These are phyloP conservation scores for Brachionus sp. DNA, from an alignment of 1,140 invertebrate species.

Conservation along the genomic window DNA sequence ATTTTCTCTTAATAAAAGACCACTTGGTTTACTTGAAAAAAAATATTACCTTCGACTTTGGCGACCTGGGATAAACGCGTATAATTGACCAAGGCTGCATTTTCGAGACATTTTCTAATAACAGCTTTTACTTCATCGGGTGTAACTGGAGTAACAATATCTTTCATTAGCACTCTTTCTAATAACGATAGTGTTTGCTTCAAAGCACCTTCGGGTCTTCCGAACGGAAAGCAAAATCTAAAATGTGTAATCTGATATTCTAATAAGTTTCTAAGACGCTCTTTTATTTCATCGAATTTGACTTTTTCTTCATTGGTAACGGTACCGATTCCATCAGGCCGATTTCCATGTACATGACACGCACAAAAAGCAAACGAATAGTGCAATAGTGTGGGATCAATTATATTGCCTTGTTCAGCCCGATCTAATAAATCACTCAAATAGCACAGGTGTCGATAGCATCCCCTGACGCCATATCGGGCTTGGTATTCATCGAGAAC, in stretches of 20 bases:
- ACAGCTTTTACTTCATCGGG: conserved; percentile 90
- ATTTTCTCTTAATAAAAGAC: not conserved
- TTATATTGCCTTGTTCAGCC: conserved; percentile 87
- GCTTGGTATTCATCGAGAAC: conserved; percentile 97
- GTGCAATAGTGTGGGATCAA: conserved; percentile 96
- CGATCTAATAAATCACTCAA: conserved; percentile 90
- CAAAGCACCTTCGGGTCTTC: conserved; percentile 89
- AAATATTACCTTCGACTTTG: conserved; percentile 82
- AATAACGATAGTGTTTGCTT: conserved; percentile 92
- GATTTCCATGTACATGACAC: conserved; percentile 72
- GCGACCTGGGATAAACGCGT: conserved; percentile 90
- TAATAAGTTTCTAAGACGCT: conserved; percentile 80
- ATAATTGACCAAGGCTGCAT: conserved; percentile 95
- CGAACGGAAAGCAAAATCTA: conserved; percentile 96
- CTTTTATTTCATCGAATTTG: conserved; percentile 94
- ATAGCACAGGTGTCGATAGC: conserved; percentile 91
- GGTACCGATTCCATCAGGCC: conserved; percentile 66
- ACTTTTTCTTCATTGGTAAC: conserved; percentile 96
- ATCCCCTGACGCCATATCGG: conserved; percentile 90
- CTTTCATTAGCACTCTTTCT: conserved; percentile 97
- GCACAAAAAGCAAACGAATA: conserved; percentile 98
- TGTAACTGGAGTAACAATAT: conserved; percentile 92
- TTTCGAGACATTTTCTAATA: conserved; percentile 94
- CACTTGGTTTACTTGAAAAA: not conserved
- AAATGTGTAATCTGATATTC: conserved; percentile 99